phyloP scores from a whole-genome alignment of 2,113 vertebrate species.

The Chlamydotis undulata region DNA sequence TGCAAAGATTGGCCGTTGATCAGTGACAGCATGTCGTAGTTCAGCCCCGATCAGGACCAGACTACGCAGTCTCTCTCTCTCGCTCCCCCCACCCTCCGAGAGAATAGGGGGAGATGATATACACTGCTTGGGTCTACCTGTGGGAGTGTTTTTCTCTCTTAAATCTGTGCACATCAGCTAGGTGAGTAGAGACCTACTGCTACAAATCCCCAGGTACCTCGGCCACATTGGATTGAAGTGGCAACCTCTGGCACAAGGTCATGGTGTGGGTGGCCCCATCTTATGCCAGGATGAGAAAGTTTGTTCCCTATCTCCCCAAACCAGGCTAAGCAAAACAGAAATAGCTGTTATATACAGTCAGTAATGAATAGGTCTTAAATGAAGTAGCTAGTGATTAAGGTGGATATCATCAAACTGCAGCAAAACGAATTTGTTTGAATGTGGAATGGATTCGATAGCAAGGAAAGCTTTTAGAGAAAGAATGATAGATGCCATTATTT shows the following conservation, averaged over 20 bases:
- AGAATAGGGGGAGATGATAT: too few relatives aligned
- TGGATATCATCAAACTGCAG: neutral
- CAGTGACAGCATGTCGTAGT: fast-evolving
- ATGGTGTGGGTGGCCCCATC: neutral
- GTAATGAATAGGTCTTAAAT: neutral
- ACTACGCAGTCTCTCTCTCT: too few relatives aligned
- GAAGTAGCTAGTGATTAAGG: neutral
- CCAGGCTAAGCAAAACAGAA: neutral
- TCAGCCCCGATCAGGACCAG: too few relatives aligned
- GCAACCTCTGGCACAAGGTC: neutral
- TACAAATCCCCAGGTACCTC: neutral
- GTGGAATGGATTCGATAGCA: neutral
- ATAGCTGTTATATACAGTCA: neutral
- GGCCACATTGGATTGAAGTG: neutral
- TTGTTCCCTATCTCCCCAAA: neutral
- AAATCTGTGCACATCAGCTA: neutral
- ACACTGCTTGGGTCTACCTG: neutral
- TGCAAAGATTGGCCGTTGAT: neutral
- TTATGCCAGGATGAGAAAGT: neutral
- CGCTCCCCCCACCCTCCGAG: too few relatives aligned
- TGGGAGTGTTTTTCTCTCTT: neutral
- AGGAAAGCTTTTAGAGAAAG: neutral
- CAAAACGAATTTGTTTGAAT: neutral
- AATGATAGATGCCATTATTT: neutral
- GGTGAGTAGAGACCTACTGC: neutral